A percentile compares a stretch with the other conserved stretches of the same genome.
Evolutionary conservation across 2,888 invertebrate genomes (phyloP).

Genomic region (Epirrhoe alternata): DNA sequence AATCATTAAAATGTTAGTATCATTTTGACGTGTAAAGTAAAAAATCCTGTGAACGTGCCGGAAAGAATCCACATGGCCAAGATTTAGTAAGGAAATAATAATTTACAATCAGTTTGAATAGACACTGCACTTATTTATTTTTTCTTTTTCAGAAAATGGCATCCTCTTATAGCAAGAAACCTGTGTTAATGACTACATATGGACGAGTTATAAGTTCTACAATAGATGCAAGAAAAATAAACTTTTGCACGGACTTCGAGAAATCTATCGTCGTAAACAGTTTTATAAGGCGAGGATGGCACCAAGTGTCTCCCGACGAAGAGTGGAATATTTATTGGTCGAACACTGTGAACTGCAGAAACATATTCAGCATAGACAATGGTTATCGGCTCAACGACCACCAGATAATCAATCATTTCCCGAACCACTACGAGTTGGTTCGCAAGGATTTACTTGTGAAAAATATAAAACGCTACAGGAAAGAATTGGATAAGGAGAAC

Average conservation of each 20-base stretch:
- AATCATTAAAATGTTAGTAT: neutral
- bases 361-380: slow-evolving; percentile 87
- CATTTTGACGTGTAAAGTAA: slow-evolving; percentile 6
- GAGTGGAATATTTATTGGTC: slow-evolving; percentile 99
- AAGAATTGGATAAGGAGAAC: slow-evolving; percentile 95
- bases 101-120: neutral
- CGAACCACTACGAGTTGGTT: slow-evolving; percentile 97
- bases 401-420: slow-evolving; percentile 97
- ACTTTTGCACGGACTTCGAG: slow-evolving; percentile 64
- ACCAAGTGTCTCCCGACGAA: slow-evolving; percentile 92
- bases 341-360: slow-evolving; percentile 93
- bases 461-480: slow-evolving; percentile 96
- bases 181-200: slow-evolving; percentile 81
- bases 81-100: slow-evolving; percentile 20
- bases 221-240: slow-evolving; percentile 86
- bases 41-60: neutral
- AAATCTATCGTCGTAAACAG: slow-evolving; percentile 61
- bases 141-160: slow-evolving; percentile 29
- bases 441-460: slow-evolving; percentile 98
- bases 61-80: slow-evolving; percentile 24
- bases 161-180: slow-evolving; percentile 81
- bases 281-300: slow-evolving; percentile 85
- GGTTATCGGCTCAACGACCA: slow-evolving; percentile 87
- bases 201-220: slow-evolving; percentile 39
- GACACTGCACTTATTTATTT: slow-evolving; percentile 4